Evolutionary conservation across 2,888 invertebrate species (phyloP), one percentile per base, ranked within the genome.

Genomic region (Exocentrus adspersus): DNA sequence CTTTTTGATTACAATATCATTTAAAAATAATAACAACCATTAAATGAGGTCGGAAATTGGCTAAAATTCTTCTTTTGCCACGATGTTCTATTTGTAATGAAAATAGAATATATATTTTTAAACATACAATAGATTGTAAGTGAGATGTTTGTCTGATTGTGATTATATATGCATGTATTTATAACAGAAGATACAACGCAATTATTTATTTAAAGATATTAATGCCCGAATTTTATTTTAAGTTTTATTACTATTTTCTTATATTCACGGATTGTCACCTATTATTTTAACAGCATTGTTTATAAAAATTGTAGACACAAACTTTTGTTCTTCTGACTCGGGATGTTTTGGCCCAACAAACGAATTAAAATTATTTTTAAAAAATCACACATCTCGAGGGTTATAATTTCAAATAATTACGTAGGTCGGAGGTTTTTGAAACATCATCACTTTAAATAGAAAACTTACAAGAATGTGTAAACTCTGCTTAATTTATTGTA

Each of bases 101-200:
- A 37, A 37, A 37, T 37, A 37, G 37, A 37, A 37, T 12, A n/a
- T 9, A 37, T 37, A 37, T 37, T 37, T 37, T 37, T 37, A 37
- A 37, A 37, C 37, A 37, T 37, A 37, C 37, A 37, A 37, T 37
- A 37, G 37, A 37, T 37, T 37, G 37, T 12, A 37, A 37, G 12
- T n/a, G 37, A 37, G n/a, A 37, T 37, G 37, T 37, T 37, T 37
- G 9, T 37, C 37, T 37, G 37, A 37, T 37, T 37, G 37, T 37
- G 37, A 37, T 37, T 37, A 37, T 37, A 12, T 37, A 37, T 37
- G 37, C n/a, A 37, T 12, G 37, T 9, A 37, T 37, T 37, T n/a
- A 37, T 37, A 37, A 37, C 14, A 37, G 12, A 37, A 37, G 37
- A 37, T 37, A n/a, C 37, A 4, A 5, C 37, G 37, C 37, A 37